phyloP scores from a whole-genome alignment of 2,113 vertebrate genomes.

The Meles meles region DNA sequence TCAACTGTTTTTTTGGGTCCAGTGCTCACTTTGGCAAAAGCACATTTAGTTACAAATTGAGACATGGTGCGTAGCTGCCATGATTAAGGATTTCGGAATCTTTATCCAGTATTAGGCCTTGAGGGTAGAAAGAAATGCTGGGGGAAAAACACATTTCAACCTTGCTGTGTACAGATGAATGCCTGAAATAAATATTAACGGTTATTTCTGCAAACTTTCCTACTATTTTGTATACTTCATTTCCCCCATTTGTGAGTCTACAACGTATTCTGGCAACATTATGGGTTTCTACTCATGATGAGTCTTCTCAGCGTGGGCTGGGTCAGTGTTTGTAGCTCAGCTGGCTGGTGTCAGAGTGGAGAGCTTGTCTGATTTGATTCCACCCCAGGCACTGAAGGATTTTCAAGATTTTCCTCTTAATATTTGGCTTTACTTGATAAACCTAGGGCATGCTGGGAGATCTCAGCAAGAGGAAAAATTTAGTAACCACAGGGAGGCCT shows the following conservation, averaged over 20 bases:
- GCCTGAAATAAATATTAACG: constrained; percentile 65
- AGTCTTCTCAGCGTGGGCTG: constrained; percentile 44
- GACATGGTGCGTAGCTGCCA: constrained; percentile 56
- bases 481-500: constrained; percentile 60
- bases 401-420: constrained; percentile 74
- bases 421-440: constrained; percentile 74
- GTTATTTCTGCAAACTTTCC: constrained; percentile 59
- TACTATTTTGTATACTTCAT: constrained; percentile 55
- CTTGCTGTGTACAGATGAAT: constrained; percentile 5
- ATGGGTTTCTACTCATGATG: constrained; percentile 23
- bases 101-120: neutral
- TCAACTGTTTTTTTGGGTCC: constrained; percentile 66
- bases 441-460: constrained; percentile 74
- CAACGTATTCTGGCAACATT: constrained; percentile 13
- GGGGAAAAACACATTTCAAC: constrained; percentile 59
- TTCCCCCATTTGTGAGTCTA: constrained; percentile 23
- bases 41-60: constrained; percentile 68
- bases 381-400: constrained; percentile 70
- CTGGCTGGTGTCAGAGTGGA: constrained; percentile 56
- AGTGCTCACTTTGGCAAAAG: constrained; percentile 65
- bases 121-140: constrained; percentile 67
- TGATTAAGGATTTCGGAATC: constrained; percentile 76
- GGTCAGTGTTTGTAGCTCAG: constrained; percentile 69
- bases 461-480: constrained; percentile 71
- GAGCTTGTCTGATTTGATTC: constrained; percentile 71